Evolutionary conservation across 2,797 vertebrate species (phyloP), one percentile per base, ranked within the genome.

Genomic region (Alca torda): DNA sequence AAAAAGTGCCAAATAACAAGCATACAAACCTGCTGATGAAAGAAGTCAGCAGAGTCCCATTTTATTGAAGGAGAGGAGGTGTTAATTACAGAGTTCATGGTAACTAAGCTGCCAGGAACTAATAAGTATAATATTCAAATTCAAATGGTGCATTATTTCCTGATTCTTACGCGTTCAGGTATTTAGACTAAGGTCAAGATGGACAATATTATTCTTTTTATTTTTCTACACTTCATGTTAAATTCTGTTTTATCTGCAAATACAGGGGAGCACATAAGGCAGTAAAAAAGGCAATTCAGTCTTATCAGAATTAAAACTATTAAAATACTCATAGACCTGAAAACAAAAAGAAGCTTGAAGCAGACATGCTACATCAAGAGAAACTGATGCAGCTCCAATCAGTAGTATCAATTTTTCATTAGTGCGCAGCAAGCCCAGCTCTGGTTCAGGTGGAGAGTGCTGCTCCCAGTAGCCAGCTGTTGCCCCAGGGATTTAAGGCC

Each of bases 81-180:
- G 28, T 59, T 94, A 96, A 92, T 95, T 95, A 94, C 35, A 92
- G 75, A 60, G 57, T 17, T 92, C 15, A 31, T 13, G 26, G n/a
- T 57, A 89, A 75, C 56, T 64, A 7, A 91, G 68, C 20, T 72
- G 9, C 35, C 57, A 57, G 78, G 72, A 91, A 46, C 60, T 57
- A 89, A 6, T 59, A 81, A 64, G 24, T 63, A 43, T 45, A 91
- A 50, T 39, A 85, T 83, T 84, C 39, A 92, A 13, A 84, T 87
- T 83, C 23, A 61, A 79, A 75, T 54, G 14, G 14, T 57, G 15
- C 6, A 11, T 77, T 91, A 35, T 91, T 94, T 91, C 48, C 64
- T 85, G 57, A 75, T 72, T 64, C 54, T 56, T 83, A 48, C 8
- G 21, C 1, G 4, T 48, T 89, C 41, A 46, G 23, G 21, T 81